Percentiles rank a stretch among this genome's conserved stretches.
These are phyloP conservation scores for Cyrtorhinus lividipennis DNA, from an alignment of 1,140 invertebrate species.

Conservation along the genomic window DNA sequence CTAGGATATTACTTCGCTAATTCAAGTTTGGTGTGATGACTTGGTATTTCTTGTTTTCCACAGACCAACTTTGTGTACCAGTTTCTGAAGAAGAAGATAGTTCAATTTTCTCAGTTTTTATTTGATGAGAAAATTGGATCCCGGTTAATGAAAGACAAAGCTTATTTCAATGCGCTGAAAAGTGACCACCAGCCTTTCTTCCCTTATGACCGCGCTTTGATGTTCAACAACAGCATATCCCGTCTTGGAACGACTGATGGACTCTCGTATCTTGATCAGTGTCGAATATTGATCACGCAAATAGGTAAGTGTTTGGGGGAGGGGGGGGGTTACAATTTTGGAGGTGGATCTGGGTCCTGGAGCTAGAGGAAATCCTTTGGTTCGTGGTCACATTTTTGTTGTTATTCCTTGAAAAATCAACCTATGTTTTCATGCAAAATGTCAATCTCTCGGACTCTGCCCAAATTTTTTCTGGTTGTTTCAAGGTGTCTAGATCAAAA, in stretches of 20 bases:
- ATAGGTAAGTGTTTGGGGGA: conserved; percentile 56
- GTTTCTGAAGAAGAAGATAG: conserved; percentile 86
- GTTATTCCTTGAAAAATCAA: no score
- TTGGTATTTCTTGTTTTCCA: no score
- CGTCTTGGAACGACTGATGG: conserved; percentile 77
- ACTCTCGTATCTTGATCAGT: conserved; percentile 80
- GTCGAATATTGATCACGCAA: conserved; percentile 79
- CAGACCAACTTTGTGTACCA: conserved; percentile 92
- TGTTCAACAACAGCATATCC: conserved; percentile 83
- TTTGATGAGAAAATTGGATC: conserved; percentile 98
- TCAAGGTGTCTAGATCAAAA: no score
- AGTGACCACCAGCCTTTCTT: conserved; percentile 43
- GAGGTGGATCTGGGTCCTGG: no score
- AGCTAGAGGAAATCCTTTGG: no score
- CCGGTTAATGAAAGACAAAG: conserved; percentile 76
- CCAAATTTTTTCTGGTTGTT: no score
- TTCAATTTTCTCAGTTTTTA: conserved; percentile 92
- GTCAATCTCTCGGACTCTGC: no score
- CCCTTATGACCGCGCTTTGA: conserved; percentile 81
- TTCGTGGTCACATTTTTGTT: no score
- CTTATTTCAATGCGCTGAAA: conserved; percentile 48
- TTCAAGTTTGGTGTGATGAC: no score
- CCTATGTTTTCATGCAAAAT: no score
- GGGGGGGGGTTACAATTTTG: no score
- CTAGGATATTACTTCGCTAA: no score